These are phyloP conservation scores for Camponotus fellah DNA, from an alignment of 2,888 invertebrate species.

Conservation along the genomic window DNA sequence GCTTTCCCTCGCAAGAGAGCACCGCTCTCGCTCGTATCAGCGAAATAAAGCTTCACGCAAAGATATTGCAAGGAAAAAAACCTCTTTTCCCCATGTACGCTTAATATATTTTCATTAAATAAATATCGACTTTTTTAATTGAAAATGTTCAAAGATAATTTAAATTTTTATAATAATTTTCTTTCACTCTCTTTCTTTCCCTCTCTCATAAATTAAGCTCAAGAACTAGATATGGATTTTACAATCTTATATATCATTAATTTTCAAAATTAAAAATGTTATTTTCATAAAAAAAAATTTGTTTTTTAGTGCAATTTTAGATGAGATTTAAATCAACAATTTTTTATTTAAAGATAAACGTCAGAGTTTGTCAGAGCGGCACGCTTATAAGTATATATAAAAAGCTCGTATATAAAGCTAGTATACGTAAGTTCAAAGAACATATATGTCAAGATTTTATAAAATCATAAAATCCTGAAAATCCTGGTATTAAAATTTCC, in stretches of 20 bases:
- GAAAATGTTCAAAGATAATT: background rate
- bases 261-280: background rate
- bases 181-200: too few species aligned
- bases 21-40: constrained; percentile 6
- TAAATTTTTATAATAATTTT: background rate
- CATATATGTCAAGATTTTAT: background rate
- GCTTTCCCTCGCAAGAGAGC: constrained; percentile 26
- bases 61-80: constrained; percentile 16
- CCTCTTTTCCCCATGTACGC: background rate
- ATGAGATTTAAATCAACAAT: background rate
- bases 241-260: background rate
- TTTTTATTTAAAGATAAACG: constrained; percentile 33
- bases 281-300: background rate
- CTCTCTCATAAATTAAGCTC: background rate
- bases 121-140: background rate
- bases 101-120: background rate
- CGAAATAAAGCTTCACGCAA: constrained; percentile 28
- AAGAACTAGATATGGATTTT: background rate
- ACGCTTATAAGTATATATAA: background rate
- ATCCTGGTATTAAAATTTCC: background rate
- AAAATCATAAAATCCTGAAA: background rate
- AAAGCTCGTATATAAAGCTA: background rate
- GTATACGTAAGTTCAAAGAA: too few species aligned
- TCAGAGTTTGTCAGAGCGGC: constrained; percentile 5
- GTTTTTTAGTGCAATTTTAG: constrained; percentile 10